Evolutionary conservation across 2,797 vertebrate genomes (phyloP), one percentile per base, ranked within the genome.

Genomic region (Cuculus canorus): DNA sequence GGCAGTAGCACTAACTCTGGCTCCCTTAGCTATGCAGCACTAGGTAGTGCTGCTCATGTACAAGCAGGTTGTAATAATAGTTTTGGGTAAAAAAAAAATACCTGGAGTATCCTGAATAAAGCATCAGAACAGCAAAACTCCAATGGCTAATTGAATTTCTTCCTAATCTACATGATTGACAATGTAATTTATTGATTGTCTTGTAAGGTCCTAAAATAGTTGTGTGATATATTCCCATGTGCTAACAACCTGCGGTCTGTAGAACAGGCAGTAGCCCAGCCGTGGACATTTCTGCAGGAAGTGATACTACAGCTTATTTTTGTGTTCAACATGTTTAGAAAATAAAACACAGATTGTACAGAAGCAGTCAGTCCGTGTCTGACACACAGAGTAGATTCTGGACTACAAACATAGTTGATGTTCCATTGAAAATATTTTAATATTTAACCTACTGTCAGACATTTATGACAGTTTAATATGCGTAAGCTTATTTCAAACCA

Each of bases 171-270:
- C 19, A 45, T 12, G 68, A 82, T 3, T 77, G 6, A 16, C 16
- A 52, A 90, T 50, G 45, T 60, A 70, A 82, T 88, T 88, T 69
- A 92, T 24, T 84, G 79, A 82, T 53, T 94, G 76, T 32, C 63
- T 92, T 79, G 32, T 81, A 92, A 93, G 64, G 53, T 64, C 81
- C 94, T 91, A 27, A 66, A 88, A 78, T 25, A 96, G 88, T 22
- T 95, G 39, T 77, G 80, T 64, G 97, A 84, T 93, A 94, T 94
- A 92, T 83, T 71, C 39, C 88, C 84, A 91, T 1, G 7, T 92
- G 92, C 91, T 96, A 96, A 93, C 81, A 95, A 85, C 86, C 66
- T 95, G 93, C 86, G 88, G 71, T 96, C 90, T 96, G 66, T 69
- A 80, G 54, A 84, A 33, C 15, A 95, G 83, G 57, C 80, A 84